Evolutionary conservation across 2,888 invertebrate genomes (phyloP).

Genomic region (Dasypogon diadema): DNA sequence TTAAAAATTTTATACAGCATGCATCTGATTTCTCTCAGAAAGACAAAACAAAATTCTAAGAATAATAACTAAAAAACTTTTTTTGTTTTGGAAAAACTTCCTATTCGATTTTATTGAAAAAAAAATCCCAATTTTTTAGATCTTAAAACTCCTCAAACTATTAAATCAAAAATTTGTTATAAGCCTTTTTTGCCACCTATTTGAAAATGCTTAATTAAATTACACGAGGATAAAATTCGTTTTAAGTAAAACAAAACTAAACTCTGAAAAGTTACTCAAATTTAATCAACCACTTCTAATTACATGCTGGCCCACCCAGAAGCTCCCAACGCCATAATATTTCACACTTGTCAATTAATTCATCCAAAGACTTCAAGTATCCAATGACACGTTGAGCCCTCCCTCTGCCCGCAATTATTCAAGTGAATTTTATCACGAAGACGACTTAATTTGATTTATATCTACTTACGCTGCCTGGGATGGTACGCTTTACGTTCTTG

Average conservation of each 20-base stretch:
- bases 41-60: too few relatives aligned
- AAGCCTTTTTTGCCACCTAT: too few relatives aligned
- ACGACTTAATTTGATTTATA: conserved; percentile 48
- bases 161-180: too few relatives aligned
- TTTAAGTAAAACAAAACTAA: not conserved
- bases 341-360: conserved; percentile 45
- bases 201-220: not conserved
- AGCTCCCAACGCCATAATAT: conserved; percentile 13
- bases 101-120: too few relatives aligned
- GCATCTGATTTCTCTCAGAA: too few relatives aligned
- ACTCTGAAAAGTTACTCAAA: conserved; percentile 16
- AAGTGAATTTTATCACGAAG: conserved; percentile 42
- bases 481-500: not conserved
- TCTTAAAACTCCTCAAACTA: too few relatives aligned
- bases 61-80: too few relatives aligned
- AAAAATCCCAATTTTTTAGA: too few relatives aligned
- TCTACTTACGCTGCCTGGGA: conserved; percentile 39
- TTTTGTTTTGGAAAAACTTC: too few relatives aligned
- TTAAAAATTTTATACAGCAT: too few relatives aligned
- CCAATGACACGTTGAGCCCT: conserved; percentile 40
- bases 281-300: conserved; percentile 34
- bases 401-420: conserved; percentile 32
- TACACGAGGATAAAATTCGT: not conserved
- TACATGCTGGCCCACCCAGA: not conserved
- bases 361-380: conserved; percentile 27